These are phyloP conservation scores for Sula dactylatra DNA, from an alignment of 2,113 vertebrate genomes.

Conservation along the genomic window DNA sequence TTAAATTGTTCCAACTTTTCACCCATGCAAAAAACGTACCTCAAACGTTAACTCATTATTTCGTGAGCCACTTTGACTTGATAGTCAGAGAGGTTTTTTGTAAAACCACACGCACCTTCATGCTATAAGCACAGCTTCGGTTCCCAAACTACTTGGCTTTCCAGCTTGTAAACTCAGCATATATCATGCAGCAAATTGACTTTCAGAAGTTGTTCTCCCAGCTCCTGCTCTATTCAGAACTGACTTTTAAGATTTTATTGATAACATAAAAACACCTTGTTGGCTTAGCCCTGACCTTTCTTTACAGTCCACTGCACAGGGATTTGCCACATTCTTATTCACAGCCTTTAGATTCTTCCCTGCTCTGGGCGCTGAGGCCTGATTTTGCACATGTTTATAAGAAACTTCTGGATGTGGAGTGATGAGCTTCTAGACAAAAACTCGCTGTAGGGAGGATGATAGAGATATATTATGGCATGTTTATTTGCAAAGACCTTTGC, in stretches of 20 bases:
- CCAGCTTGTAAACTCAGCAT: background rate
- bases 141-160: background rate
- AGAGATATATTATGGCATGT: background rate
- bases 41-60: background rate
- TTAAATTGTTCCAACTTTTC: conserved; percentile 16
- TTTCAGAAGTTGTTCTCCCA: background rate
- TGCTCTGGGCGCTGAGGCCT: background rate
- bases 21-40: background rate
- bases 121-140: background rate
- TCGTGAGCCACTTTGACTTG: background rate
- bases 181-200: background rate
- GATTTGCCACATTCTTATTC: conserved; percentile 18
- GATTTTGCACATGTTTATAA: background rate
- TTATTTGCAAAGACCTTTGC: conserved; percentile 35
- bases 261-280: conserved; percentile 3
- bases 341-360: background rate
- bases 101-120: conserved; percentile 4
- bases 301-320: background rate
- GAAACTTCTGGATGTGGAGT: background rate
- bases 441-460: background rate
- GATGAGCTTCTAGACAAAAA: conserved; percentile 39
- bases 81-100: background rate
- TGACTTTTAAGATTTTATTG: conserved; percentile 4
- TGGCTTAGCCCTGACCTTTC: conserved; percentile 18
- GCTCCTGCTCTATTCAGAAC: background rate